These are phyloP conservation scores for Antigone vipio DNA, from an alignment of 2,113 vertebrate genomes.

Conservation along the genomic window DNA sequence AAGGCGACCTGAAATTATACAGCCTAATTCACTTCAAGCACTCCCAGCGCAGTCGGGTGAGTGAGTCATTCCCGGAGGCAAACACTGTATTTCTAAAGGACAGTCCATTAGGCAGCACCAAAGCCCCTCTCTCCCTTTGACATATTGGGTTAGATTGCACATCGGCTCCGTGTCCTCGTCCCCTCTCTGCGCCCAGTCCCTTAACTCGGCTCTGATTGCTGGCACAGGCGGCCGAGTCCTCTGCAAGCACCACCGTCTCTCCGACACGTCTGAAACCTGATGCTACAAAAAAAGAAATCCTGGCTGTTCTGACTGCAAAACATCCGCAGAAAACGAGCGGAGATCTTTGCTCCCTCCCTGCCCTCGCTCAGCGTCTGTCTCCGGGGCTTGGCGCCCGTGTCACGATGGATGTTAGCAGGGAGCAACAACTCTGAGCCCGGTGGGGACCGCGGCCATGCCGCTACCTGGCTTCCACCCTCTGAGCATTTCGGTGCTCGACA, in stretches of 20 bases:
- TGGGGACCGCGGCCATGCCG: fast-evolving
- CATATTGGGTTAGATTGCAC: background rate
- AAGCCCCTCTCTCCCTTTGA: background rate
- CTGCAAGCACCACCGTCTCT: background rate
- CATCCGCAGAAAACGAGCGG: background rate
- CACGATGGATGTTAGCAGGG: fast-evolving
- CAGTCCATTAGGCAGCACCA: slow-evolving; percentile 4
- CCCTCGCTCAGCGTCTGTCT: background rate
- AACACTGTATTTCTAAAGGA: background rate
- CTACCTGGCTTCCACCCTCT: background rate
- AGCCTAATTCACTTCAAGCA: slow-evolving; percentile 51
- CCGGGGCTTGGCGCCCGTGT: background rate
- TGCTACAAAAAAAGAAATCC: background rate
- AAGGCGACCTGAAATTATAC: slow-evolving; percentile 47
- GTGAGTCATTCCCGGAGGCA: background rate
- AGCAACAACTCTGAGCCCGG: background rate
- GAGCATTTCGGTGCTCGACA: fast-evolving
- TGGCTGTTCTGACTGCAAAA: background rate
- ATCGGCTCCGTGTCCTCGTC: background rate
- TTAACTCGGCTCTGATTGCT: background rate
- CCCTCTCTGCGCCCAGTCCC: background rate
- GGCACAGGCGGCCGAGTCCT: background rate
- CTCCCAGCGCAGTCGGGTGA: background rate
- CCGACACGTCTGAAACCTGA: background rate
- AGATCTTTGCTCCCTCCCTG: background rate